A percentile compares a stretch with the other conserved stretches of the same genome.
Conservation (phyloP, 2,797 vertebrate species). For the Sciurus carolinensis region DNA sequence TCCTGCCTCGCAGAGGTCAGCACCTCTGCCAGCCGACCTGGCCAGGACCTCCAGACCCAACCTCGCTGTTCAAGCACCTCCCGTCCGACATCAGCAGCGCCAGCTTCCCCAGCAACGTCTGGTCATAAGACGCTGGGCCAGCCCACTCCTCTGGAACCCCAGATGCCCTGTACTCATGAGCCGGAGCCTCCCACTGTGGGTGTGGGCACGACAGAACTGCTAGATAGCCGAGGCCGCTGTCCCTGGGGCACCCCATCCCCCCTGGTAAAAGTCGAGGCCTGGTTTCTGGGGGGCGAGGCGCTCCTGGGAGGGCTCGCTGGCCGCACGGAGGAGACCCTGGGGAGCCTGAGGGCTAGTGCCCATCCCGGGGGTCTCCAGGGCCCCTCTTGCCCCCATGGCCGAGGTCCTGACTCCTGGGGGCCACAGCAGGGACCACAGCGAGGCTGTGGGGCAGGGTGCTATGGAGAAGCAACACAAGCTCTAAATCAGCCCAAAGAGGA, state of each 20-base stretch:
- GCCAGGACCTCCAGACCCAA: neutral
- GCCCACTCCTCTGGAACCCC: neutral
- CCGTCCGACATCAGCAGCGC: rapidly evolving
- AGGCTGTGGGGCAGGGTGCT: neutral
- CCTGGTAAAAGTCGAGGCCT: neutral
- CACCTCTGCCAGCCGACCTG: rapidly evolving
- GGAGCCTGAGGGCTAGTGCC: neutral
- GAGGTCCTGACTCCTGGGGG: neutral
- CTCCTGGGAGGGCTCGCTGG: too few relatives aligned
- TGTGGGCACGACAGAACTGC: too few relatives aligned
- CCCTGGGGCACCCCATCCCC: too few relatives aligned
- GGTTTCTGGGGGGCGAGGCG: too few relatives aligned
- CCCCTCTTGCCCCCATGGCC: neutral
- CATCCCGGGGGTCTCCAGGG: neutral
- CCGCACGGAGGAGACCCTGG: neutral
- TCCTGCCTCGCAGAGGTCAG: neutral
- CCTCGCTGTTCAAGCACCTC: neutral
- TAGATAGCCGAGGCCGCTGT: too few relatives aligned
- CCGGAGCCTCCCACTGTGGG: neutral
- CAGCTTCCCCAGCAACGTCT: neutral
- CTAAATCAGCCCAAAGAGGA: slow-evolving; percentile 78
- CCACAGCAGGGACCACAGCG: rapidly evolving
- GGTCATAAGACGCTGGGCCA: neutral
- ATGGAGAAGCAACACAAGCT: slow-evolving; percentile 54
- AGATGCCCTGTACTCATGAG: neutral